A percentile compares a stretch with the other conserved stretches of the same genome.
These are phyloP conservation scores for Polypterus senegalus DNA, from an alignment of 2,113 vertebrate genomes.

Conservation along the genomic window DNA sequence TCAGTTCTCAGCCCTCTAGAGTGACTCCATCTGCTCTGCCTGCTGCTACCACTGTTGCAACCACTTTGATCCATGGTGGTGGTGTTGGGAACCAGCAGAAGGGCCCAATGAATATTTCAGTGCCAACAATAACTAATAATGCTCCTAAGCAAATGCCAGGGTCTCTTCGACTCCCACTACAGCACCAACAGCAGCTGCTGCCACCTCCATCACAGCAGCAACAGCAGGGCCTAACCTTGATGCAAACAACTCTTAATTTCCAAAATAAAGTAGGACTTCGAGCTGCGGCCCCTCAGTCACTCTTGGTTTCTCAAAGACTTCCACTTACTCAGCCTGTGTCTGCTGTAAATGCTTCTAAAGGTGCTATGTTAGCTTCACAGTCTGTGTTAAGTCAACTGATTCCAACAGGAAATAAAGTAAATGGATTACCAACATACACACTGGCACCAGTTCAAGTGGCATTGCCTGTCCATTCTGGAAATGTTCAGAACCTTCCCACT, in stretches of 20 bases:
- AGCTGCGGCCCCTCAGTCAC: constrained; percentile 31
- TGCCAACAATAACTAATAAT: constrained; percentile 14
- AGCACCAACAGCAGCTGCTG: constrained; percentile 29
- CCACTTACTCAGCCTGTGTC: constrained; percentile 43
- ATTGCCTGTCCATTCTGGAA: constrained; percentile 45
- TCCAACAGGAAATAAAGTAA: constrained; percentile 80
- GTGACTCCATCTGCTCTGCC: constrained; percentile 11
- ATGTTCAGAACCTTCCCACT: constrained; percentile 36
- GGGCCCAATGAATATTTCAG: constrained; percentile 17
- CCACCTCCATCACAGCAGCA: constrained; percentile 19
- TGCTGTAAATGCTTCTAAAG: constrained; percentile 40
- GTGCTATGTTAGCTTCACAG: constrained; percentile 67
- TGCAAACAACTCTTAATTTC: constrained; percentile 45
- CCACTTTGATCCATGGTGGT: constrained; percentile 23
- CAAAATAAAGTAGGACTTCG: constrained; percentile 39
- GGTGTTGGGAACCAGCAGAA: neutral
- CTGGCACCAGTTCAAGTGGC: constrained; percentile 77
- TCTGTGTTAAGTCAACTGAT: constrained; percentile 79
- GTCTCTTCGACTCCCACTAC: constrained; percentile 22
- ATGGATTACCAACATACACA: constrained; percentile 85
- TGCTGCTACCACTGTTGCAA: constrained; percentile 16
- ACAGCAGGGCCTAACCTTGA: constrained; percentile 42
- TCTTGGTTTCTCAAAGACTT: constrained; percentile 50
- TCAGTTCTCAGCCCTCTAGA: constrained; percentile 33
- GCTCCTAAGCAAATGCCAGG: constrained; percentile 30